Evolutionary conservation across 2,888 invertebrate genomes (phyloP).

Genomic region (Apodemia hepburni): DNA sequence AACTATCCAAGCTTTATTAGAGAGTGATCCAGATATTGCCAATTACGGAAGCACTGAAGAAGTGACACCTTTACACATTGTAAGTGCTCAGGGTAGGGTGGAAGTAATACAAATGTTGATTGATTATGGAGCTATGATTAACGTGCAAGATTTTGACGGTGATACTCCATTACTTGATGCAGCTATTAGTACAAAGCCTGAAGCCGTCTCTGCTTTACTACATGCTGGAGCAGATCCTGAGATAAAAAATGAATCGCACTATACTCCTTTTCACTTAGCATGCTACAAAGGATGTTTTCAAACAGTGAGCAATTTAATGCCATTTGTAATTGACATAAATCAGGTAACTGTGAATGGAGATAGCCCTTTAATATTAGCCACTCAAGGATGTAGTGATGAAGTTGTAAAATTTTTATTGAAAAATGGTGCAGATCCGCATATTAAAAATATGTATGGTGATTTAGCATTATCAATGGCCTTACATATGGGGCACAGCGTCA

Average conservation of each 20-base stretch:
- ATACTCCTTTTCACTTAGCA: constrained; percentile 68
- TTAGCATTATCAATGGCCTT: constrained; percentile 60
- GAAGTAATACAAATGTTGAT: constrained; percentile 59
- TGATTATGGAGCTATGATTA: constrained; percentile 58
- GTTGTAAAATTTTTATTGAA: constrained; percentile 56
- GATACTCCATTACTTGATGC: constrained; percentile 73
- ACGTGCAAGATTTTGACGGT: constrained; percentile 71
- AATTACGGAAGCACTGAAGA: constrained; percentile 68
- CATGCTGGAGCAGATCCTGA: constrained; percentile 66
- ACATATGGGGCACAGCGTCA: constrained; percentile 44
- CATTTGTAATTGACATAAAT: constrained; percentile 60
- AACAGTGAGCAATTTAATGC: constrained; percentile 49
- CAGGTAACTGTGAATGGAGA: constrained; percentile 51
- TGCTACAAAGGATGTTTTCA: constrained; percentile 57
- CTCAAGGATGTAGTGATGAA: constrained; percentile 49
- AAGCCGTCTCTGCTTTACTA: constrained; percentile 51
- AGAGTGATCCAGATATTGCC: constrained; percentile 55
- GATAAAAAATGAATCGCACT: constrained; percentile 54
- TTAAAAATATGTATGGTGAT: constrained; percentile 50
- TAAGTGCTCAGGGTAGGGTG: constrained; percentile 56
- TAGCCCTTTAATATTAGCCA: constrained; percentile 57
- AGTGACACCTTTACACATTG: constrained; percentile 68
- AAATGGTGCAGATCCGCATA: constrained; percentile 59
- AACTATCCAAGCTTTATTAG: constrained; percentile 54
- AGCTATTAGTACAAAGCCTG: constrained; percentile 46